A percentile compares a stretch with the other conserved stretches of the same genome.
These are phyloP conservation scores for Corella eumyota DNA, from an alignment of 23 tunicate species.

Conservation along the genomic window DNA sequence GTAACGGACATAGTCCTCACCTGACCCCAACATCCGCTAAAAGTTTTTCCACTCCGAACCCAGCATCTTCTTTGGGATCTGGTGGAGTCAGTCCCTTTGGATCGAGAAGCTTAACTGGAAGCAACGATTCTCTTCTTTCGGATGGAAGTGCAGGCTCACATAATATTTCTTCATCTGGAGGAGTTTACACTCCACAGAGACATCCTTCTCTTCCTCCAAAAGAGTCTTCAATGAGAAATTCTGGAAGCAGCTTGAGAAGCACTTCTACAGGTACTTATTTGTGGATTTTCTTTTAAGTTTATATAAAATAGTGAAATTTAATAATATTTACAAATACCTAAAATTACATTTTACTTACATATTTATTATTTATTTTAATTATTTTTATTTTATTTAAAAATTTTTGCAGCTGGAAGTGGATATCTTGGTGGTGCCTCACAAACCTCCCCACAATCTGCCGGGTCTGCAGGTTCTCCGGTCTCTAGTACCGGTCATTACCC, in stretches of 20 bases:
- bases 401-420: conserved; percentile 35
- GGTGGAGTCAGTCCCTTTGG: too few relatives aligned
- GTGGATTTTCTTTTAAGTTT: too few relatives aligned
- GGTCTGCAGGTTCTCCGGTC: conserved; percentile 33
- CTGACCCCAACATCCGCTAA: too few relatives aligned
- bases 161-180: conserved; percentile 7
- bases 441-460: conserved; percentile 49
- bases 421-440: conserved; percentile 54
- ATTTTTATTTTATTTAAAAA: not conserved
- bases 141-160: conserved; percentile 25
- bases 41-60: too few relatives aligned
- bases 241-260: conserved; percentile 53
- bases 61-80: too few relatives aligned
- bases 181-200: conserved; percentile 19
- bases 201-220: conserved; percentile 20
- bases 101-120: conserved; percentile 12
- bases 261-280: conserved; percentile 56
- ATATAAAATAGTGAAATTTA: too few relatives aligned
- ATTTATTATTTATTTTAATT: not conserved
- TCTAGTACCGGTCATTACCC: conserved; percentile 40
- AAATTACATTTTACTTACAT: too few relatives aligned
- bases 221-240: conserved; percentile 32
- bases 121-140: conserved; percentile 47
- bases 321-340: too few relatives aligned
- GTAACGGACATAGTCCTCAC: too few relatives aligned